These are phyloP conservation scores for Eucidaris tribuloides DNA, from an alignment of 35 echinoderm and acorn worm genomes.

Conservation along the genomic window DNA sequence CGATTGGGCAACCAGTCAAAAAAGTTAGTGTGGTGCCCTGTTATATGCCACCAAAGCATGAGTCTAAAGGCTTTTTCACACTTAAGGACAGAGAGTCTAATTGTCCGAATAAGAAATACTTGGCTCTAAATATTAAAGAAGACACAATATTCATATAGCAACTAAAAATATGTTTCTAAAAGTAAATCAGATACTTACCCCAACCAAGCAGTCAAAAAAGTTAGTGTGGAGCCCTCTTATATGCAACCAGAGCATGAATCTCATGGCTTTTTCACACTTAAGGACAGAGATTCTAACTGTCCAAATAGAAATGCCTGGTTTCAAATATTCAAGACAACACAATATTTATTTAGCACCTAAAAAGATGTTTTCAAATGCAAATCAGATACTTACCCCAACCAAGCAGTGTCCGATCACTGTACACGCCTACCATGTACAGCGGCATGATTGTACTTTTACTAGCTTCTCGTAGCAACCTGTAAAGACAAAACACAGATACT, in stretches of 20 bases:
- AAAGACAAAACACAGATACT: neutral
- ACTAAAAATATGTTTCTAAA: neutral
- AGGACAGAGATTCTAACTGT: neutral
- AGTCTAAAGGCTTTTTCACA: too few species aligned
- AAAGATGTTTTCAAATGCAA: neutral
- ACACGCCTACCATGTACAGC: slow-evolving; percentile 87
- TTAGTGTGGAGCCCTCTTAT: too few species aligned
- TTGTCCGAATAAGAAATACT: neutral
- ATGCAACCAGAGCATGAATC: too few species aligned
- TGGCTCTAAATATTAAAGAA: too few species aligned
- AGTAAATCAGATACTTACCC: slow-evolving; percentile 84
- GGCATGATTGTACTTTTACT: slow-evolving; percentile 64
- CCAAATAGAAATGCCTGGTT: too few species aligned
- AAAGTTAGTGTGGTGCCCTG: too few species aligned
- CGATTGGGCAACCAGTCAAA: too few species aligned
- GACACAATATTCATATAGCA: neutral
- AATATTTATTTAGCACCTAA: neutral
- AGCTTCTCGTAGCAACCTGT: slow-evolving; percentile 77
- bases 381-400: slow-evolving; percentile 91
- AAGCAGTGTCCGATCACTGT: slow-evolving; percentile 71
- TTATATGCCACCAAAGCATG: too few species aligned
- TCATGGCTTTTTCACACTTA: too few species aligned
- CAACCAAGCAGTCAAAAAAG: too few species aligned
- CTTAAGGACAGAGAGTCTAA: neutral
- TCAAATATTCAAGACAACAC: too few species aligned